Evolutionary conservation across 2,797 vertebrate genomes (phyloP).

Genomic region (Tachyglossus aculeatus): DNA sequence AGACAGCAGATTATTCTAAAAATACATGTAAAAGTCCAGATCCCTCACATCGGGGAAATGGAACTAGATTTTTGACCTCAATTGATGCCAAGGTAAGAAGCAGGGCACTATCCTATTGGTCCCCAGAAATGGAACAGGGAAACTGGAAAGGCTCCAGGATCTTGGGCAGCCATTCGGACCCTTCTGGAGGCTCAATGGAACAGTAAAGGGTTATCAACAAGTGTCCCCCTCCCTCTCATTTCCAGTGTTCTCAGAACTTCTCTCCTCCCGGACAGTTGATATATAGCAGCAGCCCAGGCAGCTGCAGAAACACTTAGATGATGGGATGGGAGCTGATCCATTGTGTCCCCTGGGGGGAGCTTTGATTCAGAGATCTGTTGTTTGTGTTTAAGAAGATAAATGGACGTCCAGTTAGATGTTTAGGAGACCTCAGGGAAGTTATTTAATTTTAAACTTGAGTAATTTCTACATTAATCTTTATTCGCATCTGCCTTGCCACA

Average conservation of each 20-base stretch:
- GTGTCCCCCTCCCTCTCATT: background rate
- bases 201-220: too few species aligned
- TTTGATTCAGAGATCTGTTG: conserved; percentile 37
- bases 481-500: accelerated
- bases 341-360: conserved; percentile 20
- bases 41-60: too few species aligned
- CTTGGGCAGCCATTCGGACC: too few species aligned
- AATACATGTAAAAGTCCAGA: too few species aligned
- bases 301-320: conserved; percentile 55
- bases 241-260: background rate
- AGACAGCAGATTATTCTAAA: too few species aligned
- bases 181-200: too few species aligned
- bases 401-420: conserved; percentile 34
- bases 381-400: conserved; percentile 59
- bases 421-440: conserved; percentile 43
- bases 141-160: too few species aligned
- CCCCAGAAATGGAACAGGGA: too few species aligned
- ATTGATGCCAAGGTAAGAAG: too few species aligned
- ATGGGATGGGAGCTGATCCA: background rate
- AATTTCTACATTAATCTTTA: conserved; percentile 32
- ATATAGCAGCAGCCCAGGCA: background rate
- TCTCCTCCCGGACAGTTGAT: background rate
- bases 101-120: too few species aligned
- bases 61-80: too few species aligned
- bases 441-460: conserved; percentile 36